Evolutionary conservation across 1,140 invertebrate genomes (phyloP).

Genomic region (Rhagoletis pomonella): DNA sequence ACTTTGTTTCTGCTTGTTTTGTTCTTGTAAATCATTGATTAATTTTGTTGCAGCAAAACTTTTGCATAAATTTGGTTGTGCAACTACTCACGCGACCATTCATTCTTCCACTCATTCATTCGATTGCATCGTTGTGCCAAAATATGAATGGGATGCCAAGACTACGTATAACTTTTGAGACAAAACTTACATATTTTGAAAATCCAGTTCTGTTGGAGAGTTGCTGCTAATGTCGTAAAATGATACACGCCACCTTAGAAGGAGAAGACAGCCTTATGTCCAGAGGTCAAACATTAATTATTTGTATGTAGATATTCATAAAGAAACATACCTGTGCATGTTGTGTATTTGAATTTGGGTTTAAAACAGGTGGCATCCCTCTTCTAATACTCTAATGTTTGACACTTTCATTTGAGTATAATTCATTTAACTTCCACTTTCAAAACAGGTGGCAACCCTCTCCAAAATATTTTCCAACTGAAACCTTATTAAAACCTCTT

Average conservation of each 20-base stretch:
- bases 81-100: neutral
- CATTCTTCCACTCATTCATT: neutral
- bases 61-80: neutral
- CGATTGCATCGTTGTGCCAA: neutral
- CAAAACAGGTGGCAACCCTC: too few species aligned
- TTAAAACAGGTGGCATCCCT: too few species aligned
- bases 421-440: too few species aligned
- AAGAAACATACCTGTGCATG: neutral
- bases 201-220: neutral
- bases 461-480: too few species aligned
- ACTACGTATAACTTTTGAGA: neutral
- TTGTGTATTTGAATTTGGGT: too few species aligned
- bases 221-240: neutral
- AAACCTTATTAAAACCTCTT: too few species aligned
- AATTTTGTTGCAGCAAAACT: slow-evolving; percentile 26
- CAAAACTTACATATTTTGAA: neutral
- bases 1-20: slow-evolving; percentile 13
- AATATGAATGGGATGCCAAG: neutral
- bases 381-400: too few species aligned
- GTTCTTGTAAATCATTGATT: slow-evolving; percentile 53
- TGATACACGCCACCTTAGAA: neutral
- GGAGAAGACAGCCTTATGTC: neutral
- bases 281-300: slow-evolving; percentile 5
- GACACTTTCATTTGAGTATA: too few species aligned
- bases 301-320: neutral